Evolutionary conservation across 2,888 invertebrate genomes (phyloP), one percentile per base, ranked within the genome.

Genomic region (Eumerus sabulonum): DNA sequence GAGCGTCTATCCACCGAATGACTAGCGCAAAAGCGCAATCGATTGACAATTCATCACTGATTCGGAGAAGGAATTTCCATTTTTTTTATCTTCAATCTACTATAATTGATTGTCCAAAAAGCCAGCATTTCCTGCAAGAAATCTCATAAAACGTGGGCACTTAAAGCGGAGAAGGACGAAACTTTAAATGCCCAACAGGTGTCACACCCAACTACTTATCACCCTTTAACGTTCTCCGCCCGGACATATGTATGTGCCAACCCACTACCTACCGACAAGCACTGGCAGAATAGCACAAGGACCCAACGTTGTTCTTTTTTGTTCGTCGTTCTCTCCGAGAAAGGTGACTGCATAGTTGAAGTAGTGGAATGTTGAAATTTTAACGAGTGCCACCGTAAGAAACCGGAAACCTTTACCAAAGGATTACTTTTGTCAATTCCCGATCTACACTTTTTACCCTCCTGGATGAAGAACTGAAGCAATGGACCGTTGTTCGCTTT

Each of bases 111-210:
- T 11, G 36, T 36, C 36, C 36, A 36, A 36, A 11, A 36, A 9
- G 36, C 7, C 36, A 36, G 11, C n/a, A n/a, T n/a, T n/a, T n/a
- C n/a, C n/a, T n/a, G 5, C 36, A 36, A 36, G 7, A 19, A 54
- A 62, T 44, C 60, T 60, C 14, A 62, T 51, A 36, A 50, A 62
- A 53, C 35, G 27, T n/a, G 2, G 3, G n/a, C 18, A 40, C 3
- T 40, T 12, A 18, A 13, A 9, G 40, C 38, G 51, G 27, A 56
- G 44, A 27, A 53, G 45, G 17, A 38, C 40, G 42, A 57, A 72
- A 64, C 56, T 57, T 72, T 51, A 57, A 72, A 57, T 51, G 63
- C 16, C 51, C 71, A 72, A 72, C 64, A 72, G 71, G 71, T 72
- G 63, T 51, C 27, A 72, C 57, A 14, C 38, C 57, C 56, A 45